phyloP scores from a whole-genome alignment of 2,797 vertebrate genomes.

The Pseudocheirus occidentalis region DNA sequence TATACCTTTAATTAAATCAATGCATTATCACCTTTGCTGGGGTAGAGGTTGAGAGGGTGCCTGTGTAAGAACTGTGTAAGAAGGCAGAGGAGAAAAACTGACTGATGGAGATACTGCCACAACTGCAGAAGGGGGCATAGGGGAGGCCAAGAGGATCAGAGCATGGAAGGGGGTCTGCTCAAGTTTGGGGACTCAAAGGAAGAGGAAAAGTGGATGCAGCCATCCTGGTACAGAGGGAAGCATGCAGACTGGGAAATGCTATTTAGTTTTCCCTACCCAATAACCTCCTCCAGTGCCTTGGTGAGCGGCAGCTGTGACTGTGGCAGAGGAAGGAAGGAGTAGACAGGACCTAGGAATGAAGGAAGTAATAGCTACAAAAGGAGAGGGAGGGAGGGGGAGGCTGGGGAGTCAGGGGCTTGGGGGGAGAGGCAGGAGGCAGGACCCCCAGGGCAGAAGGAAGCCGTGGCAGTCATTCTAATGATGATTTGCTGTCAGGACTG shows the following conservation, averaged over 20 bases:
- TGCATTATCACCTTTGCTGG: conserved; percentile 21
- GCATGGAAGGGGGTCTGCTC: neutral
- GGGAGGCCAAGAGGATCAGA: neutral
- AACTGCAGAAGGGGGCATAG: neutral
- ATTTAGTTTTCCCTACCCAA: no score
- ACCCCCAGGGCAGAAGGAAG: conserved; percentile 65
- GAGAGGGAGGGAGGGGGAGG: neutral
- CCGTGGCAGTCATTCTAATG: conserved; percentile 53
- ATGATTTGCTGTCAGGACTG: conserved; percentile 72
- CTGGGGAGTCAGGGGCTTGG: conserved; percentile 35
- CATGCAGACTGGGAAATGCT: neutral
- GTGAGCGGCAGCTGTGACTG: neutral
- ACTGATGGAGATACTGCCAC: conserved; percentile 31
- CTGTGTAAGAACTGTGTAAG: conserved; percentile 30
- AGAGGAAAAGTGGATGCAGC: neutral
- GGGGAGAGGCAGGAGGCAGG: conserved; percentile 29
- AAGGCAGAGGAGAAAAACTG: conserved; percentile 42
- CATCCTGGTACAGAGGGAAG: neutral
- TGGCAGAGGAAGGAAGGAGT: conserved; percentile 30
- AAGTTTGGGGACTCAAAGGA: neutral
- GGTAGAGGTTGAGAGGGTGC: conserved; percentile 15
- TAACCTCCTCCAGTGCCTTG: neutral
- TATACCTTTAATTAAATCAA: conserved; percentile 62
- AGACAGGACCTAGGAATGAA: neutral
- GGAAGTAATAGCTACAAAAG: neutral